Percentiles rank a stretch among this genome's conserved stretches.
Evolutionary conservation across 2,888 invertebrate genomes (phyloP).

Genomic region (Orthosia cruda): DNA sequence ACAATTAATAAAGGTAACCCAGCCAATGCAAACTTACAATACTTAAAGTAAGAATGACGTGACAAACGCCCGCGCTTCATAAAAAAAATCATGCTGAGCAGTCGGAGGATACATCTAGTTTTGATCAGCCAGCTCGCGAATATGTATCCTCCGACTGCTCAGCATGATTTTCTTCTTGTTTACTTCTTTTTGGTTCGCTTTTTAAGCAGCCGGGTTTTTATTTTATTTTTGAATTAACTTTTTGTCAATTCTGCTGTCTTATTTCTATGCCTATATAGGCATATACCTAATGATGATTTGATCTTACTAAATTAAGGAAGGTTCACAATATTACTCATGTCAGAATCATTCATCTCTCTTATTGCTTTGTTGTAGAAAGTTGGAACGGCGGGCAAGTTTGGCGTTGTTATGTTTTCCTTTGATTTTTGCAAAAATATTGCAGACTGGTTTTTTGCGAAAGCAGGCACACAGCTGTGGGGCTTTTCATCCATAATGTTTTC

Average conservation of each 20-base stretch:
- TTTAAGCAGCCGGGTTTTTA: no score
- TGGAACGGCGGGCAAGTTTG: conserved; percentile 23
- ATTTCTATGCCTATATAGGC: conserved; percentile 30
- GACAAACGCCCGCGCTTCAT: no score
- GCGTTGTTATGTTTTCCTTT: conserved; percentile 23
- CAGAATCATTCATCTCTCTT: conserved; percentile 17
- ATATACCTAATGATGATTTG: conserved; percentile 20
- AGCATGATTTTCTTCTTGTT: no score
- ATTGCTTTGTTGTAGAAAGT: conserved; percentile 16
- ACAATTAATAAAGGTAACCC: no score
- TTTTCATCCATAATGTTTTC: conserved; percentile 1
- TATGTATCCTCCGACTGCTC: no score
- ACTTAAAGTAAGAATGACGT: no score
- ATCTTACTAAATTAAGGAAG: conserved; percentile 25
- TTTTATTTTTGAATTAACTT: no score
- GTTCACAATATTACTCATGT: conserved; percentile 25
- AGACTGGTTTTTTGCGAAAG: conserved; percentile 11
- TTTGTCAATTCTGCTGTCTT: neutral
- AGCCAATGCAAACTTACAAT: no score
- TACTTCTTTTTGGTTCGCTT: no score
- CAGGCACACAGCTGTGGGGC: neutral
- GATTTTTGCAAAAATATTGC: conserved; percentile 14
- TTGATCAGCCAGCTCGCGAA: no score
- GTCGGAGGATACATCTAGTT: no score
- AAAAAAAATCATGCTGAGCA: no score